phyloP scores from a whole-genome alignment of 2,113 vertebrate genomes.

The Corythoichthys haematopterus region DNA sequence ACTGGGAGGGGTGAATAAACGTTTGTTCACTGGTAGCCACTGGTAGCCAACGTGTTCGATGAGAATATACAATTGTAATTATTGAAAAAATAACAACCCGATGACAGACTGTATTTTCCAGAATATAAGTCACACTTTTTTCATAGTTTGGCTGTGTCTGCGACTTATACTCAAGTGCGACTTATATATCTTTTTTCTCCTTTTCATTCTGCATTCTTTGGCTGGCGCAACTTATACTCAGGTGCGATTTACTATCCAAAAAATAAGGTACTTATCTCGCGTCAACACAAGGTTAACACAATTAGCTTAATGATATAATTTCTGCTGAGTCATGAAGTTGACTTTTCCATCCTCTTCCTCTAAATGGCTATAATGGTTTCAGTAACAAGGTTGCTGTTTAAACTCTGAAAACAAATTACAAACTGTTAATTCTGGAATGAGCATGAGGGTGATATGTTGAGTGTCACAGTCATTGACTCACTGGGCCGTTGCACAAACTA shows the following conservation, averaged over 20 bases:
- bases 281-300: background rate
- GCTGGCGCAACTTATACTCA: too few species aligned
- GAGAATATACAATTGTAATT: too few species aligned
- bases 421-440: background rate
- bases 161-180: too few species aligned
- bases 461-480: background rate
- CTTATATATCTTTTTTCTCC: too few species aligned
- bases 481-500: constrained; percentile 1
- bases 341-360: background rate
- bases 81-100: too few species aligned
- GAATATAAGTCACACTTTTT: too few species aligned
- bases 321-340: background rate
- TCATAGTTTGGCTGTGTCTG: too few species aligned
- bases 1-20: too few species aligned
- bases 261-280: background rate
- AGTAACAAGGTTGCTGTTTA: background rate
- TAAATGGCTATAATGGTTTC: background rate
- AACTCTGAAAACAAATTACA: background rate
- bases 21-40: too few species aligned
- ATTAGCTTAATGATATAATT: background rate
- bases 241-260: background rate
- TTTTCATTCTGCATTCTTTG: too few species aligned
- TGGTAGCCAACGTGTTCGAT: too few species aligned
- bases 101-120: too few species aligned
- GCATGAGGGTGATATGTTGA: background rate